Percentiles rank a stretch among this genome's conserved stretches.
phyloP scores from a whole-genome alignment of 1,140 invertebrate species.

The Triops cancriformis region DNA sequence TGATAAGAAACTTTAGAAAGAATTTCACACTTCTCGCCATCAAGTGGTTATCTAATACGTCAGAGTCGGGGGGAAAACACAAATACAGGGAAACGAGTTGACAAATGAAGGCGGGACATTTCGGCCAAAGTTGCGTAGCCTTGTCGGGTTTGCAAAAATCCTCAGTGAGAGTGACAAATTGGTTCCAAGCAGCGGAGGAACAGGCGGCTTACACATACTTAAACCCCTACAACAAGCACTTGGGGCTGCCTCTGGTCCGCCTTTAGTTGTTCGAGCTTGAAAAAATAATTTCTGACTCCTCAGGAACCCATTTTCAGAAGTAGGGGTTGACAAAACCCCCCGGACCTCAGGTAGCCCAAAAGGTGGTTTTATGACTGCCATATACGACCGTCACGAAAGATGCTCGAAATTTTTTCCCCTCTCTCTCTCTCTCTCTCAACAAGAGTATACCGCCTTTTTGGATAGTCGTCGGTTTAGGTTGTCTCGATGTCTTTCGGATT shows the following conservation, averaged over 20 bases:
- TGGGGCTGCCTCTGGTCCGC: not conserved
- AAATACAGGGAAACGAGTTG: no score
- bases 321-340: not conserved
- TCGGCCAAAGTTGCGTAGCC: no score
- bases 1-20: not conserved
- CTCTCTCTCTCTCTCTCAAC: not conserved
- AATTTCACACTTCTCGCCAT: not conserved
- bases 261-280: not conserved
- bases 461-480: not conserved
- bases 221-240: not conserved
- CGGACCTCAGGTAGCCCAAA: constrained; percentile 2
- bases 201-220: constrained; percentile 5
- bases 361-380: constrained; percentile 7
- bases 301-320: not conserved
- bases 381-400: constrained; percentile 10
- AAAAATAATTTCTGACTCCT: not conserved
- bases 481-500: not conserved
- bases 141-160: no score
- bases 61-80: not conserved
- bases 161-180: not conserved
- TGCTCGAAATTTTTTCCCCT: not conserved
- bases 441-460: not conserved
- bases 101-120: no score
- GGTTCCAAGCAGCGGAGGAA: not conserved
- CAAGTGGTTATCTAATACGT: not conserved